A percentile compares a stretch with the other conserved stretches of the same genome.
Conservation (phyloP, 1,140 invertebrate species). For the Ptiloglossa arizonensis region DNA sequence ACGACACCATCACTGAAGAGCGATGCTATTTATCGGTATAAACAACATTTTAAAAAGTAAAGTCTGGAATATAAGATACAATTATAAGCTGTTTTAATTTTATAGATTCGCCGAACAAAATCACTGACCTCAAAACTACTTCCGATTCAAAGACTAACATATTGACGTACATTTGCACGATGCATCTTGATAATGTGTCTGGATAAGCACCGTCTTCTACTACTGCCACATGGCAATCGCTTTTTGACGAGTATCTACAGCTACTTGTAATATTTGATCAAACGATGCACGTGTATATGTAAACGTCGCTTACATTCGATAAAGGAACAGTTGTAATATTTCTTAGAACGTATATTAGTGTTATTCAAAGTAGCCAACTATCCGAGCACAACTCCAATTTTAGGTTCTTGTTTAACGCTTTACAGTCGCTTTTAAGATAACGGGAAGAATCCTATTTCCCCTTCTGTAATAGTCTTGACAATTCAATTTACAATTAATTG, state of each 20-base stretch:
- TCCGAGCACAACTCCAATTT: too few relatives aligned
- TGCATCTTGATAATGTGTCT: background rate
- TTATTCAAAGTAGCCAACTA: too few relatives aligned
- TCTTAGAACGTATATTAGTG: too few relatives aligned
- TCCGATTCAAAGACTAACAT: background rate
- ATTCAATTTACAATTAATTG: background rate
- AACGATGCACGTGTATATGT: background rate
- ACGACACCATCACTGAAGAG: background rate
- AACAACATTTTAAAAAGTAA: conserved; percentile 14
- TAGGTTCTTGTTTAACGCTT: too few relatives aligned
- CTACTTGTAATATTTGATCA: background rate
- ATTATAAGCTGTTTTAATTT: too few relatives aligned
- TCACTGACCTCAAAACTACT: background rate
- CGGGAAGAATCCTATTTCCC: too few relatives aligned
- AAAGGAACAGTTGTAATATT: background rate
- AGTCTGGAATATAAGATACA: too few relatives aligned
- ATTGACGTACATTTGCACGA: background rate
- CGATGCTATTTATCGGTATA: background rate
- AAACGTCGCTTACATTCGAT: background rate
- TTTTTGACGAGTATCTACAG: background rate
- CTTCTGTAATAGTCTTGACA: background rate
- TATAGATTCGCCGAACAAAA: too few relatives aligned
- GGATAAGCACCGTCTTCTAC: background rate
- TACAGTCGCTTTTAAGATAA: too few relatives aligned
- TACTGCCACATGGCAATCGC: background rate